A percentile compares a stretch with the other conserved stretches of the same genome.
phyloP scores from a whole-genome alignment of 1,140 invertebrate genomes.

The Drosophila arizonae region DNA sequence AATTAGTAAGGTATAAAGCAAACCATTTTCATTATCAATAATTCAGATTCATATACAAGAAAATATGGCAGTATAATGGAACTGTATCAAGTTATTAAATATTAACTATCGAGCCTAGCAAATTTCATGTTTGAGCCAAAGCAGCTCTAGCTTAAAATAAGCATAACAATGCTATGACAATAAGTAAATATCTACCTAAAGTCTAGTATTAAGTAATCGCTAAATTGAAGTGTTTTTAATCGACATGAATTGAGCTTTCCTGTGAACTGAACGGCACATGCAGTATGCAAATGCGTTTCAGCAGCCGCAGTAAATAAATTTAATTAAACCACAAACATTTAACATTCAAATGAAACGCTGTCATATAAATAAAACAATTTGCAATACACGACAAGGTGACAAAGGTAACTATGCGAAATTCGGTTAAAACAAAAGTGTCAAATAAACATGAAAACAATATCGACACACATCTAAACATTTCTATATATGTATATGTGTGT shows the following conservation, averaged over 20 bases:
- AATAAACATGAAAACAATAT: slow-evolving; percentile 45
- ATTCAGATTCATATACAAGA: too few relatives aligned
- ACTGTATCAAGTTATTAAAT: too few relatives aligned
- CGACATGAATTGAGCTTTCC: slow-evolving; percentile 42
- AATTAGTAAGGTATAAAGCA: too few relatives aligned
- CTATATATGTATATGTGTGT: background rate
- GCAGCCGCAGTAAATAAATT: slow-evolving; percentile 72
- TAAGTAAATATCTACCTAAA: slow-evolving; percentile 16
- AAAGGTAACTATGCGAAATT: slow-evolving; percentile 38
- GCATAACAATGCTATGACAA: too few relatives aligned
- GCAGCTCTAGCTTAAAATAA: too few relatives aligned
- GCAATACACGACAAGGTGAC: slow-evolving; percentile 48
- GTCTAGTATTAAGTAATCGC: background rate
- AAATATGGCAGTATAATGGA: too few relatives aligned
- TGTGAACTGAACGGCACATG: slow-evolving; percentile 18
- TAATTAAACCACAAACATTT: slow-evolving; percentile 67
- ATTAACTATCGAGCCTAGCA: too few relatives aligned
- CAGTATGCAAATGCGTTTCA: slow-evolving; percentile 35
- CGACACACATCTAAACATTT: background rate
- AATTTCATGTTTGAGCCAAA: too few relatives aligned
- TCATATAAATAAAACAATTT: slow-evolving; percentile 67
- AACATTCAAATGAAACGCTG: slow-evolving; percentile 68
- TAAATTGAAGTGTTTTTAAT: slow-evolving; percentile 46
- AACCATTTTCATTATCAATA: too few relatives aligned
- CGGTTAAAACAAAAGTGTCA: slow-evolving; percentile 31